Evolutionary conservation across 1,140 invertebrate species (phyloP).

Genomic region (Paracyclopina nana): DNA sequence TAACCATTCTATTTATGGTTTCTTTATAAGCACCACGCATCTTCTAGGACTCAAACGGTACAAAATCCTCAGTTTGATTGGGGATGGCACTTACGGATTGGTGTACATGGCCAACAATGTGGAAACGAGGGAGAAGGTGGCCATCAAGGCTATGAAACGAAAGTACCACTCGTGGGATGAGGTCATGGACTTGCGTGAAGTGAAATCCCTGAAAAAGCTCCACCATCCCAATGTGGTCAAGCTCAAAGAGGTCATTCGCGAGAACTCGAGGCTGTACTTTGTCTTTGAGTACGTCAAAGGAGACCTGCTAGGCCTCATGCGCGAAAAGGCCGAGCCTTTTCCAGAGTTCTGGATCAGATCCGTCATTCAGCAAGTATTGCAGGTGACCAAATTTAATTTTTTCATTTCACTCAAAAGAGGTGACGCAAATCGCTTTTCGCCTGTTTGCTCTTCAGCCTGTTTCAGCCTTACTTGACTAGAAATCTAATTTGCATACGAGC

Average conservation of each 20-base stretch:
- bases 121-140: constrained; percentile 33
- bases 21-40: background rate
- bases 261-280: constrained; percentile 40
- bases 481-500: no score
- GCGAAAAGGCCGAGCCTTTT: constrained; percentile 28
- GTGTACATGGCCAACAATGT: constrained; percentile 31
- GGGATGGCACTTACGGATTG: constrained; percentile 38
- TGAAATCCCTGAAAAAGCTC: constrained; percentile 38
- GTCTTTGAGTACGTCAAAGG: constrained; percentile 43
- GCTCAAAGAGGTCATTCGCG: constrained; percentile 37
- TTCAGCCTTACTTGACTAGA: no score
- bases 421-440: no score
- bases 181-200: constrained; percentile 37
- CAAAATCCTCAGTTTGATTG: constrained; percentile 33
- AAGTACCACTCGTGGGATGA: constrained; percentile 42
- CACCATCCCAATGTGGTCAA: constrained; percentile 40
- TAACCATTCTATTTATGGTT: no score
- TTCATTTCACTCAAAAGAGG: no score
- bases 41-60: constrained; percentile 28
- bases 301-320: constrained; percentile 41
- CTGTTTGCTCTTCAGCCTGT: no score
- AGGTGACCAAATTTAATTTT: no score
- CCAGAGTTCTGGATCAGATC: background rate
- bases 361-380: constrained; percentile 10
- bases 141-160: constrained; percentile 41